Conservation (phyloP, 2,113 vertebrate genomes). For the Centrocercus urophasianus region DNA sequence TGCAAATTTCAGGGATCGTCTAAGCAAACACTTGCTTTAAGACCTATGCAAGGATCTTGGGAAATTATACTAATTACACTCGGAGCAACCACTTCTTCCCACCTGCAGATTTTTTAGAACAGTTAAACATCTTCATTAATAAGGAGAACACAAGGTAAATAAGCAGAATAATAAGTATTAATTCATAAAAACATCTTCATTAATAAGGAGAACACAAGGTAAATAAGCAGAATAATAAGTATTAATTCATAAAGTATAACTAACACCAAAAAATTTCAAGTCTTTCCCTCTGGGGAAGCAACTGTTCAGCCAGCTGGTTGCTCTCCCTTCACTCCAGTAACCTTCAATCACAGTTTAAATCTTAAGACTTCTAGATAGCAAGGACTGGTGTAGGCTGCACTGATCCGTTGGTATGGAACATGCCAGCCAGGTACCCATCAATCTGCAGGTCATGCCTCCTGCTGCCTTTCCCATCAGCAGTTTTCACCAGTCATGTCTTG, state of each 20-base stretch:
- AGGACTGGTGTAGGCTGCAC: neutral
- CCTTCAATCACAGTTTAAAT: neutral
- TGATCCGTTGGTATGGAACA: fast-evolving
- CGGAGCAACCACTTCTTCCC: neutral
- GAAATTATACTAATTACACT: neutral
- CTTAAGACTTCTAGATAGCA: neutral
- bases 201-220: neutral
- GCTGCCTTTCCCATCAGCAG: neutral
- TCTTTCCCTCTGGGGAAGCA: neutral
- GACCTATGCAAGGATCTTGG: neutral
- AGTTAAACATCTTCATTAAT: neutral
- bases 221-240: neutral
- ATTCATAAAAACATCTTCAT: neutral
- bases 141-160: neutral
- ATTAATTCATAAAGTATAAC: neutral
- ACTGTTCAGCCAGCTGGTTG: neutral
- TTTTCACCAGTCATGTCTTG: neutral
- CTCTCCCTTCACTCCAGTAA: neutral
- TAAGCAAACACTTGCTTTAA: neutral
- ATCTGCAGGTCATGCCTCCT: neutral
- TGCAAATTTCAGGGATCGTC: neutral
- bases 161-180: neutral
- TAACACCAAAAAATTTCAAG: neutral
- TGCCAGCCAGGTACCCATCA: neutral
- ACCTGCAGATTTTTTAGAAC: neutral